A percentile compares a stretch with the other conserved stretches of the same genome.
phyloP scores from a whole-genome alignment of 2,888 invertebrate genomes.

The Kuschelorhynchus macadamiae region DNA sequence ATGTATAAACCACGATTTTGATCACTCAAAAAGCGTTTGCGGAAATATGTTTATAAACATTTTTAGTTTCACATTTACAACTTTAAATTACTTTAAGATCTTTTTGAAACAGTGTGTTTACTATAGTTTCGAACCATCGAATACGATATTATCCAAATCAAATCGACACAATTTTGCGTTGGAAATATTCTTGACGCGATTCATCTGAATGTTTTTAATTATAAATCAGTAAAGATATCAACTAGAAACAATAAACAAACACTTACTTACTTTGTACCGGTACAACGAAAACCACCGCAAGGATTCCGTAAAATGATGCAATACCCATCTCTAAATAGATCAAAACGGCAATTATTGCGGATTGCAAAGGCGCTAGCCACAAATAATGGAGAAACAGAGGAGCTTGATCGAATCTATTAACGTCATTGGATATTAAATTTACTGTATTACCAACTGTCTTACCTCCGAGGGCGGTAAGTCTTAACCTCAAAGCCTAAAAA shows the following conservation, averaged over 20 bases:
- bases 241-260: neutral
- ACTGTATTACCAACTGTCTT: slow-evolving; percentile 76
- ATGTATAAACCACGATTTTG: too few species aligned
- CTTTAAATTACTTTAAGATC: too few species aligned
- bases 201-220: too few species aligned
- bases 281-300: slow-evolving; percentile 73
- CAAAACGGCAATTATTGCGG: slow-evolving; percentile 73
- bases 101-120: too few species aligned
- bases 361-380: slow-evolving; percentile 80
- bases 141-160: too few species aligned
- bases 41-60: too few species aligned
- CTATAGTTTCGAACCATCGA: too few species aligned
- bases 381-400: slow-evolving; percentile 80
- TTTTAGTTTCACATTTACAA: too few species aligned
- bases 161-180: too few species aligned
- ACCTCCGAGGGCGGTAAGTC: slow-evolving; percentile 79
- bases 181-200: too few species aligned
- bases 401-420: slow-evolving; percentile 80
- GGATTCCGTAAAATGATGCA: slow-evolving; percentile 70
- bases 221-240: too few species aligned
- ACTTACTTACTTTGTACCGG: slow-evolving; percentile 72
- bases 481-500: slow-evolving; percentile 79
- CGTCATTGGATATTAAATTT: slow-evolving; percentile 84
- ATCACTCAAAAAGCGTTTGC: too few species aligned
- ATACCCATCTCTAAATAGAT: slow-evolving; percentile 69